Conservation (phyloP, 2,888 invertebrate genomes). For the Patella pellucida region DNA sequence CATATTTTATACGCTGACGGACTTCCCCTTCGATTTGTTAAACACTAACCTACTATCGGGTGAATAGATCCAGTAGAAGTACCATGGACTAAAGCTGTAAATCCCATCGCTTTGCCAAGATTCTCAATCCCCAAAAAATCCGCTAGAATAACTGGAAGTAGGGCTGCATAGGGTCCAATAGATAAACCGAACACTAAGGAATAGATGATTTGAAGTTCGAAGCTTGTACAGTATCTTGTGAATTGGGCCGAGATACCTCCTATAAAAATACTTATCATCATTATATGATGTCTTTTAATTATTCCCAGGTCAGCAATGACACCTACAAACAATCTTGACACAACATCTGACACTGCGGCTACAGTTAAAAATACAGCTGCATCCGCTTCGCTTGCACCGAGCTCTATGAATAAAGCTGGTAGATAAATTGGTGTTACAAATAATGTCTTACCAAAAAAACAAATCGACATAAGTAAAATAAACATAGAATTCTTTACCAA, state of each 20-base stretch:
- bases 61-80: constrained; percentile 34
- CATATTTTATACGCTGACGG: too few species aligned
- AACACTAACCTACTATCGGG: constrained; percentile 45
- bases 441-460: neutral
- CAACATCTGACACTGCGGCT: constrained; percentile 26
- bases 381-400: constrained; percentile 21
- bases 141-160: constrained; percentile 44
- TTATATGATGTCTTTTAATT: constrained; percentile 26
- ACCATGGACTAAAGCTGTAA: constrained; percentile 38
- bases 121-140: constrained; percentile 48
- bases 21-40: neutral
- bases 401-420: neutral
- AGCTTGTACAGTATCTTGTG: constrained; percentile 31
- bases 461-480: neutral
- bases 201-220: constrained; percentile 35
- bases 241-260: constrained; percentile 15
- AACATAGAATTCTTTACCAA: neutral
- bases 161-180: constrained; percentile 41
- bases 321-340: constrained; percentile 26
- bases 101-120: constrained; percentile 41
- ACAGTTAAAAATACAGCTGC: constrained; percentile 28
- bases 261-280: constrained; percentile 20
- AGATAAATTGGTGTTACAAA: neutral
- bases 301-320: constrained; percentile 27
- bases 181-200: constrained; percentile 42